Evolutionary conservation across 2,888 invertebrate species (phyloP), one percentile per base, ranked within the genome.

Genomic region (Lysandra bellargus): DNA sequence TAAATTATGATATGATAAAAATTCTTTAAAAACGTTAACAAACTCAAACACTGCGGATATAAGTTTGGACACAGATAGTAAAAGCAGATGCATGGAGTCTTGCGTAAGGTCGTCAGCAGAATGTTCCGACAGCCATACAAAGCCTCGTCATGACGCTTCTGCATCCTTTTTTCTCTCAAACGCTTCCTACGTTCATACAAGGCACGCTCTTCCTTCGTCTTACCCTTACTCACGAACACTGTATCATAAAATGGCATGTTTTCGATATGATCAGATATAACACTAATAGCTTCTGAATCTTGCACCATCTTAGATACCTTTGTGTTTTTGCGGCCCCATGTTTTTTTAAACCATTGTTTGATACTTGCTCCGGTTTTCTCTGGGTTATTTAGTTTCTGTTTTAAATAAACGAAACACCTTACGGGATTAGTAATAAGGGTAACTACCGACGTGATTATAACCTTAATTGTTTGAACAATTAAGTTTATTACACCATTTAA

Each of bases 31-130:
- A 86, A 85, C 9, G 37, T 9, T 37, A 89, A 17, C 14, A 86
- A 82, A 80, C 85, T 83, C 49, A 91, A 84, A 82, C 86, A 91
- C 69, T 88, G 88, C 1, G 89, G 89, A 81, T 91, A 91, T 60
- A 87, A 83, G n/a, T 81, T 79, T 30, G 92, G 92, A 79, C 87
- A 91, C 75, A 90, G 79, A 64, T 88, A 85, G 79, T 90, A 90
- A 2, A 88, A 85, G 88, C 90, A 91, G 33, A 92, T 78, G 82
- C 89, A 90, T 3, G 92, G 91, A 1, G 83, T 87, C 78, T 83
- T 88, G 53, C 90, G 86, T 78, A 90, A 81, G 0, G 90, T 88
- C 4, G 83, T 83, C 73, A 92, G 83, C 53, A 90, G 79, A 33
- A 83, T 82, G 80, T 89, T 86, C 0, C 84, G 83, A 81, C 90